Percentiles rank a stretch among this genome's conserved stretches.
phyloP scores from a whole-genome alignment of 2,797 vertebrate genomes.

The Arctocebus calabarensis region DNA sequence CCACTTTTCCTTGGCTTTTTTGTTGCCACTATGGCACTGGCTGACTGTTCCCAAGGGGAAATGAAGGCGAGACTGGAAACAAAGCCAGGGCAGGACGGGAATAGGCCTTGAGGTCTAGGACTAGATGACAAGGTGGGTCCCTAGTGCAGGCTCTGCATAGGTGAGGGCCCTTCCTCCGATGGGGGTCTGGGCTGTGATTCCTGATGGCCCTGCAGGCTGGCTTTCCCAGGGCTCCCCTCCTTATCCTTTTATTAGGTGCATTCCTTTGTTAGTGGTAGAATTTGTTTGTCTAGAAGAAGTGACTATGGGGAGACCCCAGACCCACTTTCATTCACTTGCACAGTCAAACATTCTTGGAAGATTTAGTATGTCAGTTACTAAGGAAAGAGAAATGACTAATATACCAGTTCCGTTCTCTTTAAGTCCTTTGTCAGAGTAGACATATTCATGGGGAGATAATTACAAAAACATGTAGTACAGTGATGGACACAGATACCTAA shows the following conservation, averaged over 20 bases:
- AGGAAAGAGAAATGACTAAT: neutral
- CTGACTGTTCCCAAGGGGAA: neutral
- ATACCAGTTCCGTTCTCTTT: neutral
- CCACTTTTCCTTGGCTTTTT: neutral
- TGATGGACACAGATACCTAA: neutral
- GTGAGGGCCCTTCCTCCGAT: neutral
- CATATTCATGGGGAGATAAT: neutral
- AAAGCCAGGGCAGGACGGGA: neutral
- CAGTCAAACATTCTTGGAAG: neutral
- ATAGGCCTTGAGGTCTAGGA: neutral
- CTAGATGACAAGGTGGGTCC: neutral
- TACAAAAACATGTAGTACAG: neutral
- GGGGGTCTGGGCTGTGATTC: neutral
- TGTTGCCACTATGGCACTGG: too few species aligned
- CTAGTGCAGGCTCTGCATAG: neutral
- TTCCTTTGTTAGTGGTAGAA: neutral
- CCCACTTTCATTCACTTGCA: neutral
- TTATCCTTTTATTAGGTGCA: neutral
- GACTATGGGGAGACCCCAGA: neutral
- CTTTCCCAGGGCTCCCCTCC: neutral
- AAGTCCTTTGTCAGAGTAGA: neutral
- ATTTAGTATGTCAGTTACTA: neutral
- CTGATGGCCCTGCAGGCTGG: neutral
- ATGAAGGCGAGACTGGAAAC: neutral
- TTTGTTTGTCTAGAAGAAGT: neutral